phyloP scores from a whole-genome alignment of 2,113 vertebrate species.

The Myanophis thanlyinensis region DNA sequence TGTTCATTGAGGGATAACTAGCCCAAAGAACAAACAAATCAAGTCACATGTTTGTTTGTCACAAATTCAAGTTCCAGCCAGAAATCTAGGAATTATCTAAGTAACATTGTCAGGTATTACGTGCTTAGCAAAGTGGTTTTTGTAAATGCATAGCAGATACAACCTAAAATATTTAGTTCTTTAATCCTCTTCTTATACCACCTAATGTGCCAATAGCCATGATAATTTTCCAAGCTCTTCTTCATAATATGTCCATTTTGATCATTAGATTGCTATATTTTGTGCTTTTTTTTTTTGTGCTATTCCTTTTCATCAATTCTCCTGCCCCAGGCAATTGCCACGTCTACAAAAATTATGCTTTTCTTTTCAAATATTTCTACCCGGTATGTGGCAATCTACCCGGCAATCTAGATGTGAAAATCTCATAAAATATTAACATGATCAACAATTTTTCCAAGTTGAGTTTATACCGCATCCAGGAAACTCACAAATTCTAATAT shows the following conservation, averaged over 20 bases:
- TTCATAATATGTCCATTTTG: background rate
- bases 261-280: background rate
- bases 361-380: background rate
- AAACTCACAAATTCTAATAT: background rate
- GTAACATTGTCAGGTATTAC: background rate
- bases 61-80: background rate
- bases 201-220: background rate
- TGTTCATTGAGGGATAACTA: background rate
- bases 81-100: background rate
- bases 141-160: background rate
- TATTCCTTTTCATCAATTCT: background rate
- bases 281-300: background rate
- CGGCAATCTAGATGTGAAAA: background rate
- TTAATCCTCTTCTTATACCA: background rate
- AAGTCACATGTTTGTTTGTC: background rate
- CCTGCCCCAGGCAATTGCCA: background rate
- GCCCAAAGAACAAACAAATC: background rate
- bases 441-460: background rate
- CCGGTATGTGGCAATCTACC: background rate
- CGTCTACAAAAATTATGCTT: background rate
- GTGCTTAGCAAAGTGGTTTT: background rate
- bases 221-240: background rate
- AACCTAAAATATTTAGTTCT: background rate
- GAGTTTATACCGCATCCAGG: background rate
- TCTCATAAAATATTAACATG: background rate